Evolutionary conservation across 1,140 invertebrate genomes (phyloP).

Genomic region (Drosophila hydei): DNA sequence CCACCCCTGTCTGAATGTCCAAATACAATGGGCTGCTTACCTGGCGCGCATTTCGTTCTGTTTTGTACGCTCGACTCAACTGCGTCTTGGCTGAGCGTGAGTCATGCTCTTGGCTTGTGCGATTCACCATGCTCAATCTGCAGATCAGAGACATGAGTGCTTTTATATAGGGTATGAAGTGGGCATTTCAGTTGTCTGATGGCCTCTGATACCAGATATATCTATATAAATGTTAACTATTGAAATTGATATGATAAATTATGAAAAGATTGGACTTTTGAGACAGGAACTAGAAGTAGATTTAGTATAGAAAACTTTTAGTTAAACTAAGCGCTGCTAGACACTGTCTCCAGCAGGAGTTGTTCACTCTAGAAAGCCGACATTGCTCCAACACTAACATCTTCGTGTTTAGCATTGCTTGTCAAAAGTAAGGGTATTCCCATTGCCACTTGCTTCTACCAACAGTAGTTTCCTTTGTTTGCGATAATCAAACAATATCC

Average conservation of each 20-base stretch:
- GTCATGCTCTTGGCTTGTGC: conserved; percentile 18
- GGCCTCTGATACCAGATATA: background rate
- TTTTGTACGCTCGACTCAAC: background rate
- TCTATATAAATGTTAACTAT: too few species aligned
- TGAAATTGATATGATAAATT: background rate
- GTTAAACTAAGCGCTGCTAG: too few species aligned
- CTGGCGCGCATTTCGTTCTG: background rate
- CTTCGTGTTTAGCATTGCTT: too few species aligned
- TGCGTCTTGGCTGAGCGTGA: conserved; percentile 22
- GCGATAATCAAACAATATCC: conserved; percentile 39
- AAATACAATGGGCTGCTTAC: conserved; percentile 11
- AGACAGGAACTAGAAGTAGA: too few species aligned
- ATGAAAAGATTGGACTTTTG: too few species aligned
- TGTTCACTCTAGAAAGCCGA: too few species aligned
- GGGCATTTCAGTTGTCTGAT: background rate
- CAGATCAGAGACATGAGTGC: background rate
- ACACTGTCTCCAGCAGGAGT: too few species aligned
- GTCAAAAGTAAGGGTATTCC: conserved; percentile 2
- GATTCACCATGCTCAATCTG: background rate
- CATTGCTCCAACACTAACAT: too few species aligned
- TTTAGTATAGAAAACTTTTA: too few species aligned
- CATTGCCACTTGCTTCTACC: background rate
- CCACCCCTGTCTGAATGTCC: conserved; percentile 6
- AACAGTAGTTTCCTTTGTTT: conserved; percentile 6
- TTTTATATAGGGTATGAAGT: background rate